Conservation (phyloP, 2,113 vertebrate species). For the Steatornis caripensis region DNA sequence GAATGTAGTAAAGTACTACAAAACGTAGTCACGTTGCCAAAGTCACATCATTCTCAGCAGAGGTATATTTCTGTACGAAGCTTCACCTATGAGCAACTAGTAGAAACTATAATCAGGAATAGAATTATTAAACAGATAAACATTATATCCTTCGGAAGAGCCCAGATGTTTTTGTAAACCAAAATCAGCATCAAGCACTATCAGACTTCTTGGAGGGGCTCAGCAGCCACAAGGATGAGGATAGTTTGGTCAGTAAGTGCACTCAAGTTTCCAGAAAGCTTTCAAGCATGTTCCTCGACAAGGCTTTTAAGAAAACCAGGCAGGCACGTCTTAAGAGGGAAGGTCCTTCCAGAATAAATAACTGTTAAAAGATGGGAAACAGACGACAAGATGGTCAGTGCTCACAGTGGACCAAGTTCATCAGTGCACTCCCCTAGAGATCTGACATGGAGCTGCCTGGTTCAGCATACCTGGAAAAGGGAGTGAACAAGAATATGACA, state of each 20-base stretch:
- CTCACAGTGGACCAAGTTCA: neutral
- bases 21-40: neutral
- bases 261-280: neutral
- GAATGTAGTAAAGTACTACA: neutral
- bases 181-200: neutral
- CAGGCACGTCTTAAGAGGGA: neutral
- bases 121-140: neutral
- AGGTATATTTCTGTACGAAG: neutral
- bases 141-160: neutral
- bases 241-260: neutral
- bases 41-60: neutral
- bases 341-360: neutral
- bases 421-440: neutral
- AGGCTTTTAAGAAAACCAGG: neutral
- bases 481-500: neutral
- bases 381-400: neutral
- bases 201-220: neutral
- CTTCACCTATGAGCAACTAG: neutral
- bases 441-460: neutral
- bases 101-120: neutral
- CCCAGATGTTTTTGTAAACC: neutral
- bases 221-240: neutral
- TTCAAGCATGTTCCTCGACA: neutral
- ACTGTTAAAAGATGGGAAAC: neutral
- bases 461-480: neutral